Base-by-base conservation (phyloP, 2,113 vertebrate species). In the Bubalus kerabau region DNA sequence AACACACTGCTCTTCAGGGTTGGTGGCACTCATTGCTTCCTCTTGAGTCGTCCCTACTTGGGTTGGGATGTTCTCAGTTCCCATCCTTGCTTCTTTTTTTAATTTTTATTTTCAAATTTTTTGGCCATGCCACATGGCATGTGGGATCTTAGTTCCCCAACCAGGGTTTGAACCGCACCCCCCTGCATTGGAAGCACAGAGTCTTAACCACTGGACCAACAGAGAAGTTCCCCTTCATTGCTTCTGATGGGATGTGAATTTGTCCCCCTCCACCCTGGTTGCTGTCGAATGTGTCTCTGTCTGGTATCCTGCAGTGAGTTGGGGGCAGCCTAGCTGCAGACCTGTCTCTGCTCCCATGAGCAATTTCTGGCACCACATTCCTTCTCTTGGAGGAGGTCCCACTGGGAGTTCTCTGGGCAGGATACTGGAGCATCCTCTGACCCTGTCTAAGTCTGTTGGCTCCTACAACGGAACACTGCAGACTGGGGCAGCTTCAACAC, bases 371-470 rank as follows among this genome's bases (percentile, higher is more conserved):
- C 54, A 52, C 3, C 19, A 2, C 1, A 8, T 50, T 2, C 30
- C 62, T 26, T 28, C 92, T 15, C 50, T 12, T 32, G 3, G 3
- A 23, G 54, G 46, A 40, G 40, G 5, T 11, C 2, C 46, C 1
- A 1, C 3, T 5, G 28, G 43, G 19, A 1, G 2, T 30, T 19
- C 7, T 32, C 23, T 6, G 24, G 21, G 46, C 48, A 59, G 46
- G 86, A 19, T 8, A 3, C 3, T 0, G 46, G 56, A n/a, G 8
- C 6, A 0, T 30, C n/a, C 0, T 14, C 43, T 8, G 1, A 40
- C 3, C 2, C n/a, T 7, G 10, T 19, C 74, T 40, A 1, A 1
- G 52, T 40, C 32, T 7, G 26, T 30, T 10, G 78, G 87, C 62
- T 23, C 9, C 62, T 32, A 4, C 6, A 6, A 7, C 1, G 3